Evolutionary conservation across 2,113 vertebrate genomes (phyloP).

Genomic region (Bufo gargarizans): DNA sequence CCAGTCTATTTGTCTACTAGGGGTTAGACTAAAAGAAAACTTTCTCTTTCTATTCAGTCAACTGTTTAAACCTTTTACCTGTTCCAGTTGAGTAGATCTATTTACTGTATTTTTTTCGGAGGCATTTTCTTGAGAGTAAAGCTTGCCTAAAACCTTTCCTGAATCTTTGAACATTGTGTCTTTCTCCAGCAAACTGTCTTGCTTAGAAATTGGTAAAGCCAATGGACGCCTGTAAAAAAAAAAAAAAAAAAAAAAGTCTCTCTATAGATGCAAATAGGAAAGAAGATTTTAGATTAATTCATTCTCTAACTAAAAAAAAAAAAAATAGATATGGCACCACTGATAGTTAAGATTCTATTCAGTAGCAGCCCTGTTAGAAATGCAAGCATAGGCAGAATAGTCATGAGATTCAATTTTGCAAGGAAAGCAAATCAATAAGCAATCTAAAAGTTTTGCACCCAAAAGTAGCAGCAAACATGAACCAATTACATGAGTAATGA

Average conservation of each 20-base stretch:
- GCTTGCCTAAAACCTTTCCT: slow-evolving; percentile 73
- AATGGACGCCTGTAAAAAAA: slow-evolving; percentile 76
- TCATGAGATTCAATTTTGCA: slow-evolving; percentile 49
- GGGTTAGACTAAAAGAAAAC: too few relatives aligned
- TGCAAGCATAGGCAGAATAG: slow-evolving; percentile 57
- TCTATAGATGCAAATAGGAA: background rate
- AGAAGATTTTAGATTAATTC: slow-evolving; percentile 12
- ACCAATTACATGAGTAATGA: background rate
- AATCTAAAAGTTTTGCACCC: slow-evolving; percentile 59
- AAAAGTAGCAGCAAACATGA: background rate
- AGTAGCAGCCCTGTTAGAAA: slow-evolving; percentile 11
- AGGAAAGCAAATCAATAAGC: slow-evolving; percentile 62
- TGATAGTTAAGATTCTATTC: slow-evolving; percentile 7
- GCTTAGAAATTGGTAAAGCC: slow-evolving; percentile 85
- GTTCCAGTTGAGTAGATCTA: slow-evolving; percentile 77
- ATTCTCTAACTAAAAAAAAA: background rate
- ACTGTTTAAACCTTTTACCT: slow-evolving; percentile 70
- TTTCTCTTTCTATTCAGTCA: background rate
- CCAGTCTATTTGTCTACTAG: too few relatives aligned
- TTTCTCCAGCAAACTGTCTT: slow-evolving; percentile 93
- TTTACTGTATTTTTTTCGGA: slow-evolving; percentile 70
- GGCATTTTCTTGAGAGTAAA: slow-evolving; percentile 79
- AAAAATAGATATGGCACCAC: background rate
- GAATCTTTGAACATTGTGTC: slow-evolving; percentile 90
- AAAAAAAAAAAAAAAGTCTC: background rate